Evolutionary conservation across 2,113 vertebrate species (phyloP).

Genomic region (Xenopus tropicalis): DNA sequence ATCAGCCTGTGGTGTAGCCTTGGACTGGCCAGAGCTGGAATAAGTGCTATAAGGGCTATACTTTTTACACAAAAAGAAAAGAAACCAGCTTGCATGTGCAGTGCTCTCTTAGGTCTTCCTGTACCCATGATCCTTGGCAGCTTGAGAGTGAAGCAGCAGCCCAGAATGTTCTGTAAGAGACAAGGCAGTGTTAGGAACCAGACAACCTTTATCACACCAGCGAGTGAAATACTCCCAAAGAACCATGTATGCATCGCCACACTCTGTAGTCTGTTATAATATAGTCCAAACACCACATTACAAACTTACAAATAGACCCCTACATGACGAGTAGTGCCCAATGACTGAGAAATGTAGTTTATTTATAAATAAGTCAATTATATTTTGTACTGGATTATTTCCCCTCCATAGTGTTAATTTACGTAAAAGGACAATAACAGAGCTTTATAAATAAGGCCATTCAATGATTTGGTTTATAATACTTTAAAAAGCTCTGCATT

Average conservation of each 20-base stretch:
- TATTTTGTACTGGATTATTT: too few relatives aligned
- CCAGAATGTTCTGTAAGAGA: constrained; percentile 74
- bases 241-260: neutral
- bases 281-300: too few relatives aligned
- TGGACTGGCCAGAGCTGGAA: neutral
- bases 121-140: constrained; percentile 78
- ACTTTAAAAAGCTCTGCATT: too few relatives aligned
- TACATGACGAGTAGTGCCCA: too few relatives aligned
- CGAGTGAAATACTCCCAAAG: neutral
- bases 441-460: too few relatives aligned
- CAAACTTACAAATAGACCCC: too few relatives aligned
- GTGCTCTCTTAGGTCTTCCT: constrained; percentile 61
- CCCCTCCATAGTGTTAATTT: too few relatives aligned
- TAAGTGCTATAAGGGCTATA: neutral
- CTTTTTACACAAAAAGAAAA: constrained; percentile 69
- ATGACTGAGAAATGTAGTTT: too few relatives aligned
- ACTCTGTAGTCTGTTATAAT: too few relatives aligned
- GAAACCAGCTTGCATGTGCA: constrained; percentile 71
- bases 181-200: constrained; percentile 7
- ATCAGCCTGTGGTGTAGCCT: neutral
- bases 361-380: too few relatives aligned
- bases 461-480: too few relatives aligned
- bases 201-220: neutral
- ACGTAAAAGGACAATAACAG: too few relatives aligned
- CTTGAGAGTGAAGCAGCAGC: constrained; percentile 63